Evolutionary conservation across 1,140 invertebrate genomes (phyloP).

Genomic region (Drosophila micromelanica): DNA sequence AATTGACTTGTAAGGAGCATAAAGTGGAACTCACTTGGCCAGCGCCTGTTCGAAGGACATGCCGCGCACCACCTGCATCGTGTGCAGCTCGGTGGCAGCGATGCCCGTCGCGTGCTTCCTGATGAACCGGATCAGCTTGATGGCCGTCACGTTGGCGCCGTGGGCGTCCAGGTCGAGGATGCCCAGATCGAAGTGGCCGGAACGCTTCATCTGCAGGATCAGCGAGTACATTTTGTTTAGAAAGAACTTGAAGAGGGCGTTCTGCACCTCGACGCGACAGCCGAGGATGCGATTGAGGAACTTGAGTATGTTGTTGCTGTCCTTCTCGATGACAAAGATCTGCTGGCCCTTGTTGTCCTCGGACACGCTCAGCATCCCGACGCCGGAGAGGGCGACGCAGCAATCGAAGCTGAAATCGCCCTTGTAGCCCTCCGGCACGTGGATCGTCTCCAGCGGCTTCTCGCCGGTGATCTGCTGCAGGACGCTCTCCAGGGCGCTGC

Average conservation of each 20-base stretch:
- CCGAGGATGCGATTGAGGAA: constrained; percentile 99
- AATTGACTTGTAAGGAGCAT: too few species aligned
- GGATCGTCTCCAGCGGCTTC: constrained; percentile 91
- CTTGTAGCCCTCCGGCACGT: constrained; percentile 90
- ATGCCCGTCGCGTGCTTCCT: constrained; percentile 94
- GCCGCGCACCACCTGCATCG: constrained; percentile 95
- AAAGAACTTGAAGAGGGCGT: constrained; percentile 98
- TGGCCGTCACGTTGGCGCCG: constrained; percentile 92
- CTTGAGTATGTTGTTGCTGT: constrained; percentile 99
- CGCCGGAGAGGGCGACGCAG: constrained; percentile 93
- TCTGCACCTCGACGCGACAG: constrained; percentile 98
- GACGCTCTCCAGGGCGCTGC: constrained; percentile 95
- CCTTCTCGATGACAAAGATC: constrained; percentile 96
- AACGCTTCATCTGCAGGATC: constrained; percentile 92
- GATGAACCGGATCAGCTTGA: constrained; percentile 90
- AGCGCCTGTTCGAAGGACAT: constrained; percentile 96
- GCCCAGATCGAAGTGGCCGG: constrained; percentile 93
- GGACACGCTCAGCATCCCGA: constrained; percentile 91
- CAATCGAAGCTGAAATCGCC: constrained; percentile 96
- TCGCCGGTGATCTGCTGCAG: constrained; percentile 92
- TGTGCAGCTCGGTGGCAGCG: constrained; percentile 95
- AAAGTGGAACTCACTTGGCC: constrained; percentile 87
- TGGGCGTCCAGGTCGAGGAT: constrained; percentile 95
- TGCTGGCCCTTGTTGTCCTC: constrained; percentile 91
- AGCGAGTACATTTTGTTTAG: constrained; percentile 96